Evolutionary conservation across 2,888 invertebrate genomes (phyloP).

Genomic region (Athalia rosae): DNA sequence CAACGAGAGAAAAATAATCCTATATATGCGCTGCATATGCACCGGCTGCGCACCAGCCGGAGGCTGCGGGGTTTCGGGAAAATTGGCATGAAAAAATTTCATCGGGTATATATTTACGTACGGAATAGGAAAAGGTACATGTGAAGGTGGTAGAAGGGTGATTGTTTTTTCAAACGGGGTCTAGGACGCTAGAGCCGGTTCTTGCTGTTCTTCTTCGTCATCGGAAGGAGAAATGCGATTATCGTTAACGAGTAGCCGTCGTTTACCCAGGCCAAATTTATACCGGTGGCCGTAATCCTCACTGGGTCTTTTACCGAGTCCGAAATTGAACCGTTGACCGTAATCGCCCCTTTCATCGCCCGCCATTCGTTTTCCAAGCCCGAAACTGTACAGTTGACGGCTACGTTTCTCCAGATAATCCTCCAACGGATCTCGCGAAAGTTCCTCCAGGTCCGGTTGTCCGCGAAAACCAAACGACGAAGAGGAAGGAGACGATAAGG

Average conservation of each 20-base stretch:
- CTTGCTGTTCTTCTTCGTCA: constrained; percentile 47
- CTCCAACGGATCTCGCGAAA: constrained; percentile 70
- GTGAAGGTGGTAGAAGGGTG: not conserved
- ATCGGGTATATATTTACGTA: not conserved
- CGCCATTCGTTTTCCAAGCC: constrained; percentile 76
- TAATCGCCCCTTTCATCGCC: constrained; percentile 68
- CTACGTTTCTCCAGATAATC: constrained; percentile 75
- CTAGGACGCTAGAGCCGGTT: not conserved
- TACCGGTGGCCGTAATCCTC: constrained; percentile 55
- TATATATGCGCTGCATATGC: not conserved
- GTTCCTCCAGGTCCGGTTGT: constrained; percentile 72
- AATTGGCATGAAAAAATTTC: not conserved
- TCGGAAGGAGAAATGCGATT: constrained; percentile 23
- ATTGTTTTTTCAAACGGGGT: not conserved
- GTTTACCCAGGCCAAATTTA: constrained; percentile 62
- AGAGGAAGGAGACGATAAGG: constrained; percentile 4
- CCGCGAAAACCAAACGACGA: constrained; percentile 57
- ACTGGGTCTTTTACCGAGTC: constrained; percentile 53
- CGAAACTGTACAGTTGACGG: constrained; percentile 77
- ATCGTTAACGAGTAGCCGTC: constrained; percentile 49
- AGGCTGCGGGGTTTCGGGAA: not conserved
- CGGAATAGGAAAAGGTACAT: constrained; percentile 5
- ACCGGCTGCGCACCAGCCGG: not conserved
- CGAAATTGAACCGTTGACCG: constrained; percentile 45
- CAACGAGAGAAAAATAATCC: not conserved